Evolutionary conservation across 2,797 vertebrate genomes (phyloP).

Genomic region (Eospalax fontanierii): DNA sequence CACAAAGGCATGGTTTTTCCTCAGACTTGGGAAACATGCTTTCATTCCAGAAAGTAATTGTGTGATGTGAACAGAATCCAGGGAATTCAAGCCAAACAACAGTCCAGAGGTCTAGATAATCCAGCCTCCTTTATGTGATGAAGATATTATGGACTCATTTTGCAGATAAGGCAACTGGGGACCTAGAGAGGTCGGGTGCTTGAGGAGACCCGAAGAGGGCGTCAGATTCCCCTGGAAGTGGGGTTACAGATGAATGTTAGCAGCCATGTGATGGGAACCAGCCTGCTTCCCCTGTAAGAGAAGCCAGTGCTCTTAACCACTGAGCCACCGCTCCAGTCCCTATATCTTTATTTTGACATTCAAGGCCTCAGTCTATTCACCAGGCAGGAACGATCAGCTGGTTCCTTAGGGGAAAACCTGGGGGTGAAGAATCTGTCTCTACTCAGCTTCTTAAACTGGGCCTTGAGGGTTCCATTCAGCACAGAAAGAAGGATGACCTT

Average conservation of each 20-base stretch:
- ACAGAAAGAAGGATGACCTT: neutral
- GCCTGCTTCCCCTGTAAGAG: too few relatives aligned
- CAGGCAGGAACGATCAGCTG: neutral
- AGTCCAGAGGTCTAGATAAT: neutral
- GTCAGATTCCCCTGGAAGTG: too few relatives aligned
- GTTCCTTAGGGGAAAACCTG: neutral
- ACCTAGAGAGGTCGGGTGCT: neutral
- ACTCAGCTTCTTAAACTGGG: neutral
- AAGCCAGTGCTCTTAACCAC: too few relatives aligned
- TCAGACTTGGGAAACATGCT: neutral
- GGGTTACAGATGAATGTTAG: too few relatives aligned
- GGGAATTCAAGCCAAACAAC: neutral
- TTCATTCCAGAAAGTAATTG: constrained; percentile 19
- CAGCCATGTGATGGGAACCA: too few relatives aligned
- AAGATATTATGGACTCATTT: neutral
- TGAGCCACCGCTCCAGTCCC: too few relatives aligned
- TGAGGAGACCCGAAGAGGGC: too few relatives aligned
- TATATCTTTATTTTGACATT: neutral
- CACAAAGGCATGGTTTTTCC: too few relatives aligned
- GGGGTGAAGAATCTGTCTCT: neutral
- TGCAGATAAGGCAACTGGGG: neutral
- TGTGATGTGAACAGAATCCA: neutral
- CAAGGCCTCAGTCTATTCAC: neutral
- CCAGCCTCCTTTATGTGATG: neutral
- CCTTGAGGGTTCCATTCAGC: neutral